A percentile compares a stretch with the other conserved stretches of the same genome.
phyloP scores from a whole-genome alignment of 2,888 invertebrate genomes.

The Eupithecia centaureata region DNA sequence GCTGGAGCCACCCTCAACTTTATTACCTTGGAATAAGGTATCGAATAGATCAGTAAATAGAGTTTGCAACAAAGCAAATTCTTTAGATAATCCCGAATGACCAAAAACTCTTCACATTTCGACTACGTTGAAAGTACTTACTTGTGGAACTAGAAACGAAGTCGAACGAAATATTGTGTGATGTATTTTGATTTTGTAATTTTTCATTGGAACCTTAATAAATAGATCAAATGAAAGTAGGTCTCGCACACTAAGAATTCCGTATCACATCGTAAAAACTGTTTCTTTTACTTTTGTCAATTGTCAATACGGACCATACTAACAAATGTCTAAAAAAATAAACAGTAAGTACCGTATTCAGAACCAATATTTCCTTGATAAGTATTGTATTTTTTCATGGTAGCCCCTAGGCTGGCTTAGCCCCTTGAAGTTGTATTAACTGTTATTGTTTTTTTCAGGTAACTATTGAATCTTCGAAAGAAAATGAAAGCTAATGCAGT shows the following conservation, averaged over 20 bases:
- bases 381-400: too few relatives aligned
- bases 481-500: not conserved
- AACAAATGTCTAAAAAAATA: too few relatives aligned
- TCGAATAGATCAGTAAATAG: constrained; percentile 15
- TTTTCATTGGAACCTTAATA: not conserved
- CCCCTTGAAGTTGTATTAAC: too few relatives aligned
- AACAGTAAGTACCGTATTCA: too few relatives aligned
- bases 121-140: constrained; percentile 17
- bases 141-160: constrained; percentile 20
- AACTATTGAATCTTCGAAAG: not conserved
- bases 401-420: too few relatives aligned
- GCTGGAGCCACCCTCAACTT: not conserved
- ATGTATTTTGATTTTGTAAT: not conserved
- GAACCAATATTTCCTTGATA: not conserved
- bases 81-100: constrained; percentile 31
- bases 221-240: not conserved
- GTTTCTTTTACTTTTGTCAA: too few relatives aligned
- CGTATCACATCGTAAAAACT: not conserved
- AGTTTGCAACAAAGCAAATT: constrained; percentile 25
- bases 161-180: not conserved
- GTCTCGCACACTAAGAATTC: not conserved
- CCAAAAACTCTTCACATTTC: constrained; percentile 28
- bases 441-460: constrained; percentile 18
- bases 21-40: constrained; percentile 24
- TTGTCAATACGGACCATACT: too few relatives aligned